Percentiles rank a stretch among this genome's conserved stretches.
These are phyloP conservation scores for Sparus aurata DNA, from an alignment of 2,797 vertebrate genomes.

Conservation along the genomic window DNA sequence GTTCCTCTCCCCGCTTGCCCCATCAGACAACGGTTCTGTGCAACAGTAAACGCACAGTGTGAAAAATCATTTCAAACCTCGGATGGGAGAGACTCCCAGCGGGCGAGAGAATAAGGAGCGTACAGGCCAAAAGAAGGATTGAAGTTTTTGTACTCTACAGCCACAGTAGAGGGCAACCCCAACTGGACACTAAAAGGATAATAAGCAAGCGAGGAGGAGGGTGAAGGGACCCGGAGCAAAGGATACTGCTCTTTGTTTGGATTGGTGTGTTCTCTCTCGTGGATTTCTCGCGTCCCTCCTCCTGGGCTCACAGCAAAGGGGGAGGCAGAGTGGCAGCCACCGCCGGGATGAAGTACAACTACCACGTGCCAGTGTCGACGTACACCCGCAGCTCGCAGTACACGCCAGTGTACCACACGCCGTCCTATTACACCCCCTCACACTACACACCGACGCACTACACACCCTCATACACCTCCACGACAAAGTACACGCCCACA, in stretches of 20 bases:
- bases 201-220: constrained; percentile 35
- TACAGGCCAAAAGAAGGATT: constrained; percentile 20
- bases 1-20: constrained; percentile 37
- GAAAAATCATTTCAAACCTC: background rate
- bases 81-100: constrained; percentile 24
- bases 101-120: constrained; percentile 27
- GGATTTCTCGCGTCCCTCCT: constrained; percentile 68
- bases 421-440: constrained; percentile 68
- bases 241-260: constrained; percentile 66
- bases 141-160: constrained; percentile 39
- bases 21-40: constrained; percentile 56
- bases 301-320: constrained; percentile 58
- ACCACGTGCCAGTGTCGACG: constrained; percentile 78
- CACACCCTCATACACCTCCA: constrained; percentile 65
- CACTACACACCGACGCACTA: constrained; percentile 71
- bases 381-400: constrained; percentile 82
- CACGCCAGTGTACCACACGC: constrained; percentile 72
- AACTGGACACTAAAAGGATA: constrained; percentile 57
- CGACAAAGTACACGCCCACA: constrained; percentile 73
- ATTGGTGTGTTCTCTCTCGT: constrained; percentile 47
- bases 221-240: constrained; percentile 51
- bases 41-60: constrained; percentile 28
- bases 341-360: constrained; percentile 90
- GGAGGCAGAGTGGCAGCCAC: constrained; percentile 52
- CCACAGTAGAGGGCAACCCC: constrained; percentile 26